Evolutionary conservation across 1,140 invertebrate genomes (phyloP), one percentile per base, ranked within the genome.

Genomic region (Melitaea cinxia): DNA sequence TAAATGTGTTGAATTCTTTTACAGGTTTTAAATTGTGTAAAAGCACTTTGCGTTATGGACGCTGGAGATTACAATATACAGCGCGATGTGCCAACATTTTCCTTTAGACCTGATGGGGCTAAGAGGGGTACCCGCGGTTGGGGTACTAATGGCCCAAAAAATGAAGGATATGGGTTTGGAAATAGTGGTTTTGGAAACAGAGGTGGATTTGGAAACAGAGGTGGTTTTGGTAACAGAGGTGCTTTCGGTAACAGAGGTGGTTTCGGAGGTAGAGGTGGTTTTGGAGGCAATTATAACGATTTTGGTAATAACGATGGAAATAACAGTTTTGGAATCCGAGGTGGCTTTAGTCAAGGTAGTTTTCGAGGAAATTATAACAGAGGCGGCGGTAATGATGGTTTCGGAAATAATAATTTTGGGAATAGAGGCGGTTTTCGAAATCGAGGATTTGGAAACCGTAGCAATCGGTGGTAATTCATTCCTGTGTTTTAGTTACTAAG

Each of bases 41-140:
- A 92, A 71, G 90, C 93, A 17, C 77, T 97, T 0, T 97, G 96
- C 74, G 91, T 93, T 17, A 92, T 96, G 78, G 93, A 95, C 71
- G 93, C 96, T 0, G 95, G 95, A 0, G 94, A 96, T 73, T 93
- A 92, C 72, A 92, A 93, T 54, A 93, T 96, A 70, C 91, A 93
- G 1, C 93, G 93, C 2, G 84, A 93, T 1, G 68, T 73, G 47
- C 91, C 82, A 55, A 86, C 55, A 14, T 49, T 70, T 14, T 66
- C 68, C 2, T 90, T 77, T 77, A 70, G 82, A 45, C 65, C 71
- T 0, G 85, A 91, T 24, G 80, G 74, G 1, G 72, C 82, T 1
- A 85, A 85, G 9, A 72, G 89, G 14, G 83, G 82, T 21, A 50
- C 28, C 10, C 39, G 83, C 10, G 82, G 88, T 14, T 90, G 86